Percentiles rank a stretch among this genome's conserved stretches.
phyloP scores from a whole-genome alignment of 1,140 invertebrate species.

The Chlorops oryzae region DNA sequence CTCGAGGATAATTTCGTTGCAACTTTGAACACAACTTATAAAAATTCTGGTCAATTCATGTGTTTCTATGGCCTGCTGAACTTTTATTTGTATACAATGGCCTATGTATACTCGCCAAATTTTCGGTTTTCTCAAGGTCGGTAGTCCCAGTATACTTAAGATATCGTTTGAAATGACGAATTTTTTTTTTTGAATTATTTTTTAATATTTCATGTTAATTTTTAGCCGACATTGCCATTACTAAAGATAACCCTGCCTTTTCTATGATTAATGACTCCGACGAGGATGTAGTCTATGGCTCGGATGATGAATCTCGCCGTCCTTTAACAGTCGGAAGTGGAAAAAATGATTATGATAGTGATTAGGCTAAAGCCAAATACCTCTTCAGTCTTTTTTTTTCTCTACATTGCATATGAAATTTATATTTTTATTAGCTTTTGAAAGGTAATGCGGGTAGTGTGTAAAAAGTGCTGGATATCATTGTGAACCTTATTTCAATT shows the following conservation, averaged over 20 bases:
- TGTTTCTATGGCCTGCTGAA: slow-evolving; percentile 92
- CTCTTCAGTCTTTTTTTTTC: neutral
- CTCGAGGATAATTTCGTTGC: slow-evolving; percentile 92
- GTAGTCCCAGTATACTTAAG: slow-evolving; percentile 41
- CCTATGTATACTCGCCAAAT: slow-evolving; percentile 88
- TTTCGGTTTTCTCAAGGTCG: slow-evolving; percentile 74
- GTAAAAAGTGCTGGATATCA: too few species aligned
- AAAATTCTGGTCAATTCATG: slow-evolving; percentile 90
- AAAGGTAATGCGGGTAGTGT: too few species aligned
- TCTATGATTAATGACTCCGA: slow-evolving; percentile 98
- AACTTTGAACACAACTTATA: slow-evolving; percentile 76
- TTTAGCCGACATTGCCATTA: slow-evolving; percentile 72
- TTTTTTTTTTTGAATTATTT: too few species aligned
- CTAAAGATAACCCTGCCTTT: slow-evolving; percentile 94
- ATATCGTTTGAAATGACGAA: too few species aligned
- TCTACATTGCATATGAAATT: too few species aligned
- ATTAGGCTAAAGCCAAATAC: slow-evolving; percentile 41
- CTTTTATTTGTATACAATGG: slow-evolving; percentile 89
- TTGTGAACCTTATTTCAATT: too few species aligned
- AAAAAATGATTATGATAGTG: slow-evolving; percentile 62
- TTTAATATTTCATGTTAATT: slow-evolving; percentile 1
- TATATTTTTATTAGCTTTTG: too few species aligned
- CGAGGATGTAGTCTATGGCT: slow-evolving; percentile 94
- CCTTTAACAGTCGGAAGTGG: slow-evolving; percentile 57
- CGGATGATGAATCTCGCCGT: slow-evolving; percentile 76